Evolutionary conservation across 92 coral and sea anemone species (phyloP).

Genomic region (Heteractis magnifica): DNA sequence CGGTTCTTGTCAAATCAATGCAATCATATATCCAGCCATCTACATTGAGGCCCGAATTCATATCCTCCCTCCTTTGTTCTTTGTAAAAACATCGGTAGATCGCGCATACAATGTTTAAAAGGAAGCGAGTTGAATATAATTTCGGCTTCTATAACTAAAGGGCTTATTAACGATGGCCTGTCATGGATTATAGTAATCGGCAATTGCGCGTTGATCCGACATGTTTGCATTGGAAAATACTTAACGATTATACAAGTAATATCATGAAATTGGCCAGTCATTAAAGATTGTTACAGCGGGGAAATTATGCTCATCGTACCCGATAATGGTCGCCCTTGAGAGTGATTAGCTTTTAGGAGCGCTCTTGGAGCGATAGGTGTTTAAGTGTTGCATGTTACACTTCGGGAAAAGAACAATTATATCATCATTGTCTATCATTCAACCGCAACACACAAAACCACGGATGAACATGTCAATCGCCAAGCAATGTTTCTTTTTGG

Average conservation of each 20-base stretch:
- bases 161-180: conserved; percentile 28
- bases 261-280: conserved; percentile 23
- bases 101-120: background rate
- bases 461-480: conserved; percentile 6
- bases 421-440: background rate
- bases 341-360: background rate
- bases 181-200: conserved; percentile 22
- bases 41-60: conserved; percentile 7
- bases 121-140: conserved; percentile 22
- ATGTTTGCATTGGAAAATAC: conserved; percentile 27
- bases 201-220: conserved; percentile 14
- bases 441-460: conserved; percentile 17
- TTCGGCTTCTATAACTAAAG: conserved; percentile 11
- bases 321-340: background rate
- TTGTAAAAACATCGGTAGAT: conserved; percentile 17
- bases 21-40: background rate
- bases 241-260: conserved; percentile 23
- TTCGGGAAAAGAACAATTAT: background rate
- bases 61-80: conserved; percentile 39
- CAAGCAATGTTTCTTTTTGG: background rate
- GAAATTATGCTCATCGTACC: background rate
- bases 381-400: background rate
- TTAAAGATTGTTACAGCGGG: background rate
- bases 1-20: background rate
- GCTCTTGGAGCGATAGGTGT: background rate